These are phyloP conservation scores for Muntiacus reevesi DNA, from an alignment of 2,113 vertebrate genomes.

Conservation along the genomic window DNA sequence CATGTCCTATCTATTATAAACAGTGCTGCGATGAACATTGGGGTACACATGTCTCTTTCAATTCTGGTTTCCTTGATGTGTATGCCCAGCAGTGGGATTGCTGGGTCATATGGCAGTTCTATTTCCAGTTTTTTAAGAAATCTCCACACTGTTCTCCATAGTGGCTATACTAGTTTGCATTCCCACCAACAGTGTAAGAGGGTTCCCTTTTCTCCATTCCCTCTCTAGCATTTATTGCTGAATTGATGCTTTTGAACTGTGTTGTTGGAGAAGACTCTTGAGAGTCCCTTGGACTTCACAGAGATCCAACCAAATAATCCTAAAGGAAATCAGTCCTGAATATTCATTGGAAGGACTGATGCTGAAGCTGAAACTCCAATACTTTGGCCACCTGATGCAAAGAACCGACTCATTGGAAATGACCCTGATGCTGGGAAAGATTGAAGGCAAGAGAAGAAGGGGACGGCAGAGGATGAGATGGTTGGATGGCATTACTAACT, in stretches of 20 bases:
- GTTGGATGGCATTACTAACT: background rate
- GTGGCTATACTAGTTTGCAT: too few species aligned
- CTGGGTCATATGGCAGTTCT: too few species aligned
- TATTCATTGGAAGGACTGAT: background rate
- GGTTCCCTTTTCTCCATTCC: too few species aligned
- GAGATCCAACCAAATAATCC: background rate
- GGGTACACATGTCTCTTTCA: too few species aligned
- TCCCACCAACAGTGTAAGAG: too few species aligned
- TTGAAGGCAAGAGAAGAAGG: background rate
- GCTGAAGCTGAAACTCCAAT: background rate
- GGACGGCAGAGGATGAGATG: background rate
- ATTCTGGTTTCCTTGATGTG: too few species aligned
- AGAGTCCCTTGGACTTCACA: background rate
- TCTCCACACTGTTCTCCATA: too few species aligned
- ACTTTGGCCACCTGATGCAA: background rate
- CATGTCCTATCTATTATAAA: too few species aligned
- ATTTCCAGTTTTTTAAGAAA: too few species aligned
- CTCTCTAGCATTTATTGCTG: too few species aligned
- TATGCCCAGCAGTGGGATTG: too few species aligned
- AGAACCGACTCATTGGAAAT: background rate
- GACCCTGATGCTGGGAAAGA: background rate
- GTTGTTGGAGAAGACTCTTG: background rate
- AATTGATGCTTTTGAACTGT: background rate
- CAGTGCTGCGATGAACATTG: too few species aligned
- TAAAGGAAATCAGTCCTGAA: background rate